phyloP scores from a whole-genome alignment of 2,888 invertebrate genomes.

The Ypsolopha scabrella region DNA sequence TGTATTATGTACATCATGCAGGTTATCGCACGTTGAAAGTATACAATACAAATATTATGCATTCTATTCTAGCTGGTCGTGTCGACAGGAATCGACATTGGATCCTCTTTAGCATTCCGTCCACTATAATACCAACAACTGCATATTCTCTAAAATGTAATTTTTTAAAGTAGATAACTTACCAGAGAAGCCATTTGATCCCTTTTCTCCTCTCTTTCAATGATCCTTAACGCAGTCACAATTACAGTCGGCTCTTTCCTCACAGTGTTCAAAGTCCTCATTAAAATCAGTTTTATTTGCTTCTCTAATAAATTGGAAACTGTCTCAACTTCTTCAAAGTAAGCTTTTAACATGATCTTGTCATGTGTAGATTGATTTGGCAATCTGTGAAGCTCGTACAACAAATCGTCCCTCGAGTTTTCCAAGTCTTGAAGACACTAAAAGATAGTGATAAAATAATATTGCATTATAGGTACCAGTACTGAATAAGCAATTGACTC shows the following conservation, averaged over 20 bases:
- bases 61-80: too few species aligned
- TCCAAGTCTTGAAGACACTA: conserved; percentile 94
- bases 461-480: too few species aligned
- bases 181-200: conserved; percentile 87
- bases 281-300: conserved; percentile 90
- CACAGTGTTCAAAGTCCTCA: conserved; percentile 92
- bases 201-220: conserved; percentile 96
- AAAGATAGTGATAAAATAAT: conserved; percentile 69
- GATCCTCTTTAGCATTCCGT: too few species aligned
- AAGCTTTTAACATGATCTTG: conserved; percentile 92
- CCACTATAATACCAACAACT: too few species aligned
- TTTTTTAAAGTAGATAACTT: conserved; percentile 2
- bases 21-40: too few species aligned
- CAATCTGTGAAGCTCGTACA: conserved; percentile 94
- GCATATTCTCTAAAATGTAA: too few species aligned
- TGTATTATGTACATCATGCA: too few species aligned
- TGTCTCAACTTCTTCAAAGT: conserved; percentile 95
- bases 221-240: conserved; percentile 95
- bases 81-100: too few species aligned
- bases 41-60: too few species aligned
- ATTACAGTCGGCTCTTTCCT: conserved; percentile 95
- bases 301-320: conserved; percentile 91
- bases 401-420: conserved; percentile 94
- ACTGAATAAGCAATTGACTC: too few species aligned
- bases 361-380: conserved; percentile 92